phyloP scores from a whole-genome alignment of 2,888 invertebrate genomes.

The Glaucopsyche alexis region DNA sequence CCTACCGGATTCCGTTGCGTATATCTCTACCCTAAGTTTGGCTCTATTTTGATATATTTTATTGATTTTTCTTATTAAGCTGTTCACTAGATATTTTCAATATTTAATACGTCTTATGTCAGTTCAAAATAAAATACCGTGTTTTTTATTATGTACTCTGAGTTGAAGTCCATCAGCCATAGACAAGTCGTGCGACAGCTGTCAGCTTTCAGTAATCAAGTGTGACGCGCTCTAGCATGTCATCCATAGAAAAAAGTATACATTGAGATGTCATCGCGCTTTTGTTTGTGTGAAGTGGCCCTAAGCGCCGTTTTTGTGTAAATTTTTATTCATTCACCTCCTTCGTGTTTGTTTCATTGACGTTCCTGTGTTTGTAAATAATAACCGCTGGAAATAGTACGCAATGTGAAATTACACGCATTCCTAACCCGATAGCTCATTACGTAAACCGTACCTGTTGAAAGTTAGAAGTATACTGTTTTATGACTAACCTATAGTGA shows the following conservation, averaged over 20 bases:
- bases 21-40: no score
- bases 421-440: slow-evolving; percentile 65
- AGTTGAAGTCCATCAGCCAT: no score
- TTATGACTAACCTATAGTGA: slow-evolving; percentile 67
- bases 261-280: slow-evolving; percentile 7
- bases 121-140: no score
- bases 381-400: slow-evolving; percentile 77
- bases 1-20: no score
- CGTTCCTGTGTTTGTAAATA: slow-evolving; percentile 80
- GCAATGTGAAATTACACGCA: slow-evolving; percentile 75
- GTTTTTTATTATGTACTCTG: no score
- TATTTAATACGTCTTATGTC: no score
- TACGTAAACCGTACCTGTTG: slow-evolving; percentile 72
- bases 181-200: background rate
- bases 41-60: no score
- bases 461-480: slow-evolving; percentile 57
- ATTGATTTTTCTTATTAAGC: no score
- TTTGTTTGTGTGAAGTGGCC: slow-evolving; percentile 17
- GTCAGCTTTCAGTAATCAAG: slow-evolving; percentile 30
- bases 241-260: no score
- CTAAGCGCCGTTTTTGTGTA: slow-evolving; percentile 44
- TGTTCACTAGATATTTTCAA: no score
- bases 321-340: slow-evolving; percentile 62
- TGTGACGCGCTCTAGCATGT: slow-evolving; percentile 1
- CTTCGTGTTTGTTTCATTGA: slow-evolving; percentile 72